These are phyloP conservation scores for Mionectes macconnelli DNA, from an alignment of 2,113 vertebrate species.

Conservation along the genomic window DNA sequence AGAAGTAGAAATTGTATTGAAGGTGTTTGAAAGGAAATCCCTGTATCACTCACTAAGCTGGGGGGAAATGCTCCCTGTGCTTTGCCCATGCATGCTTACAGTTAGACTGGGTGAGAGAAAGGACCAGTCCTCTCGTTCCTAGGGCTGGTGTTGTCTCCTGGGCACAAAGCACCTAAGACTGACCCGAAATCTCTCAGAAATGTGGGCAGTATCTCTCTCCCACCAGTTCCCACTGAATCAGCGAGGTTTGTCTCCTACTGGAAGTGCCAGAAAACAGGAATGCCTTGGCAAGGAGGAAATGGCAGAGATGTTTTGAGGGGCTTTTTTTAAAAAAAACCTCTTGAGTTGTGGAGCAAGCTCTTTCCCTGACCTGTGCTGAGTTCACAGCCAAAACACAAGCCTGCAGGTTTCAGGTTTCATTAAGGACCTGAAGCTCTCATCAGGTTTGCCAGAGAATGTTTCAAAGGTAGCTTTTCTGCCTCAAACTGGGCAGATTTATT, in stretches of 20 bases:
- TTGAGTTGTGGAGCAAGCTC: accelerated
- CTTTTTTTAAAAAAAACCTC: too few species aligned
- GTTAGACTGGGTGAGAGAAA: not conserved
- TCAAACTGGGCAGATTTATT: slow-evolving; percentile 43
- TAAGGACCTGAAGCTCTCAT: slow-evolving; percentile 5
- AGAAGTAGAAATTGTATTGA: not conserved
- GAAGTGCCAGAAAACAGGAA: not conserved
- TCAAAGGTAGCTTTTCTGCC: slow-evolving; percentile 38
- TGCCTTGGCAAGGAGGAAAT: not conserved
- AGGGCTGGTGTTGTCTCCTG: not conserved
- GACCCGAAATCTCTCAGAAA: not conserved
- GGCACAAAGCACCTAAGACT: not conserved
- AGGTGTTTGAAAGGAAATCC: not conserved
- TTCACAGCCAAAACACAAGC: not conserved
- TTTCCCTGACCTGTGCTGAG: not conserved
- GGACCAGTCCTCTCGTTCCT: not conserved
- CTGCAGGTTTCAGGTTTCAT: not conserved
- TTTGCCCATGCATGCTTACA: not conserved
- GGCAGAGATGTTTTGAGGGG: not conserved
- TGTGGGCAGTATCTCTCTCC: not conserved
- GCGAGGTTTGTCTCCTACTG: not conserved
- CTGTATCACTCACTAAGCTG: not conserved
- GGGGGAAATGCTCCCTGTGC: not conserved
- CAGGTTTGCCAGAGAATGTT: slow-evolving; percentile 32
- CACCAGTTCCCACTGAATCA: accelerated